phyloP scores from a whole-genome alignment of 2,888 invertebrate genomes.

The Dione juno region DNA sequence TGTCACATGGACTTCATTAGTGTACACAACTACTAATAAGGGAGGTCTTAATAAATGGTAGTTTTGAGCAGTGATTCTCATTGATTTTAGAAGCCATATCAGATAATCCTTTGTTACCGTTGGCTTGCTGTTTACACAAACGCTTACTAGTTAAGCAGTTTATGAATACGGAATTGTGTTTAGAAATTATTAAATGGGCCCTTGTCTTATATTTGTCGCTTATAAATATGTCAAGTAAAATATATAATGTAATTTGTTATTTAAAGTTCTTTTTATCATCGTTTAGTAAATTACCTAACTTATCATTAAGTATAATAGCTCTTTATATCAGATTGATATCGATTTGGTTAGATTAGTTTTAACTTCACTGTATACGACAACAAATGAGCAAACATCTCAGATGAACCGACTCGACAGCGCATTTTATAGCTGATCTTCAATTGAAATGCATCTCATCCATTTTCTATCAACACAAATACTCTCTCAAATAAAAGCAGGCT shows the following conservation, averaged over 20 bases:
- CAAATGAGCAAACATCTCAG: slow-evolving; percentile 9
- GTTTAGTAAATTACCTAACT: not conserved
- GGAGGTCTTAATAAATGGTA: slow-evolving; percentile 46
- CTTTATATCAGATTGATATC: not conserved
- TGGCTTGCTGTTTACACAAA: slow-evolving; percentile 77
- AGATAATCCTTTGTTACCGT: slow-evolving; percentile 74
- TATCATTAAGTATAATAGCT: not conserved
- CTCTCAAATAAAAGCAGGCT: slow-evolving; percentile 33
- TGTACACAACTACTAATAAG: slow-evolving; percentile 39
- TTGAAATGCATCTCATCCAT: slow-evolving; percentile 14
- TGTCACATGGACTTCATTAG: slow-evolving; percentile 44
- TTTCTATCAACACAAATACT: slow-evolving; percentile 27
- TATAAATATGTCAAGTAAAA: slow-evolving; percentile 1
- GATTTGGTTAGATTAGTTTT: not conserved
- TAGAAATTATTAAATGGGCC: slow-evolving; percentile 50
- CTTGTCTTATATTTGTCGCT: slow-evolving; percentile 38
- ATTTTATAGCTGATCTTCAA: slow-evolving; percentile 18
- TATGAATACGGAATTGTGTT: slow-evolving; percentile 56
- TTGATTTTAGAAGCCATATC: slow-evolving; percentile 79
- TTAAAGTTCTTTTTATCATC: not conserved
- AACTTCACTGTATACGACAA: not conserved
- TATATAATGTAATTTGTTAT: not conserved
- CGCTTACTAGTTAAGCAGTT: slow-evolving; percentile 79
- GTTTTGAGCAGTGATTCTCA: slow-evolving; percentile 60
- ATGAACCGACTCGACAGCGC: not conserved